Evolutionary conservation across 1,140 invertebrate genomes (phyloP), one percentile per base, ranked within the genome.

Genomic region (Harpegnathos saltator): DNA sequence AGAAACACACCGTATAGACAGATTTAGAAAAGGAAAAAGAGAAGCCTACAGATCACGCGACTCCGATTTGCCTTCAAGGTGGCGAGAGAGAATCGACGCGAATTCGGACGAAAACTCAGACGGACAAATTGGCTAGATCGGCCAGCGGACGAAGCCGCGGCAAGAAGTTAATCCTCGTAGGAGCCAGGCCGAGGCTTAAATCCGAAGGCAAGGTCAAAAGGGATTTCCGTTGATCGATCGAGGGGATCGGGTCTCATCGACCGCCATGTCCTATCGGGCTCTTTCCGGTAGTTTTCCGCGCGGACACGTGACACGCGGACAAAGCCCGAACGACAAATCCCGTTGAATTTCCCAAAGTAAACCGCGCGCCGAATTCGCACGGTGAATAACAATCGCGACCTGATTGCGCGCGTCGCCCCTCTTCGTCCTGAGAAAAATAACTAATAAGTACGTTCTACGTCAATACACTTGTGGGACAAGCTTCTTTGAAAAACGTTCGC

Each of bases 41-140:
- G n/a, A n/a, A n/a, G n/a, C n/a, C 5, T 33, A 5, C 29, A 33
- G 29, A 33, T 33, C 52, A 56, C 56, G 44, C 11, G n/a, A n/a
- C 44, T 82, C 58, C 52, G 65, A 38, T 48, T 74, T 19, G 69
- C 24, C 62, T 74, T 82, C 77, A 22, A 29, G 66, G 56, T 50
- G 71, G 68, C 44, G 58, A 54, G 66, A 44, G n/a, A n/a, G n/a
- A n/a, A n/a, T n/a, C 68, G 50, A 87, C 78, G 86, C 86, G 86
- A 86, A 89, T 85, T 83, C 71, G 56, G 50, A 19, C 62, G 85
- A 89, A 87, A 89, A 82, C 89, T 89, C 78, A 44, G 58, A 54
- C 52, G 58, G 83, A 89, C 85, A 89, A 89, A 89, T 89, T 89
- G 88, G 83, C 73, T 69, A 89, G 88, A 89, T 89, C 88, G 89